A percentile compares a stretch with the other conserved stretches of the same genome.
Conservation (phyloP, 2,797 vertebrate species). For the Helostoma temminkii region DNA sequence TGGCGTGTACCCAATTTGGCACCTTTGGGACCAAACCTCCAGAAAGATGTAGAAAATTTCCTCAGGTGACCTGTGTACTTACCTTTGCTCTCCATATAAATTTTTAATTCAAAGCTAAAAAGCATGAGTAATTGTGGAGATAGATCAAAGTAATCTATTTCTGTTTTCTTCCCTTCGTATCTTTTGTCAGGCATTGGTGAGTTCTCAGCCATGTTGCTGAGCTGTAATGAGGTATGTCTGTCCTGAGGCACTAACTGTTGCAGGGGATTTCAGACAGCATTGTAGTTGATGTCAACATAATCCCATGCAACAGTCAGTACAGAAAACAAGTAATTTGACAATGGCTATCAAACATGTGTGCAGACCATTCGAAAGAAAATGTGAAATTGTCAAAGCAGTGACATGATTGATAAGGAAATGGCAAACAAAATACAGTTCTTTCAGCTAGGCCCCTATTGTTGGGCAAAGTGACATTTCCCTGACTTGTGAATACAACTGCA, state of each 20-base stretch:
- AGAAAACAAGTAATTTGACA: slow-evolving; percentile 42
- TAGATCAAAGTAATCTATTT: slow-evolving; percentile 57
- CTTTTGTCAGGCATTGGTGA: slow-evolving; percentile 53
- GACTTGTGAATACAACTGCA: slow-evolving; percentile 11
- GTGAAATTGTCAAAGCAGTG: slow-evolving; percentile 65
- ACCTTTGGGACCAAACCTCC: slow-evolving; percentile 33
- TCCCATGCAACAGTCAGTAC: slow-evolving; percentile 12
- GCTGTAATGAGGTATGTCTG: slow-evolving; percentile 66
- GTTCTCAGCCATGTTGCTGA: slow-evolving; percentile 59
- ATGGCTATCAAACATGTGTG: slow-evolving; percentile 56
- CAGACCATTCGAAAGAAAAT: slow-evolving; percentile 39
- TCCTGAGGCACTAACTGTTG: slow-evolving; percentile 35
- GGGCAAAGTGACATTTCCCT: slow-evolving; percentile 26
- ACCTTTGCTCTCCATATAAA: slow-evolving; percentile 30
- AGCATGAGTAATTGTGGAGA: neutral
- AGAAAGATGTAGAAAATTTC: slow-evolving; percentile 38
- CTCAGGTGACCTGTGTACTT: slow-evolving; percentile 69
- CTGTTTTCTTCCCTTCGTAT: slow-evolving; percentile 43
- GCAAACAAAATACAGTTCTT: slow-evolving; percentile 32
- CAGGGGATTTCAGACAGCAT: slow-evolving; percentile 34
- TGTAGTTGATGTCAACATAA: slow-evolving; percentile 30
- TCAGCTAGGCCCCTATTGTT: slow-evolving; percentile 29
- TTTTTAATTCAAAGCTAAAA: slow-evolving; percentile 12
- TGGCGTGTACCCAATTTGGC: slow-evolving; percentile 23
- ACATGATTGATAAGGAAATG: slow-evolving; percentile 60